Percentiles rank a stretch among this genome's conserved stretches.
phyloP scores from a whole-genome alignment of 1,140 invertebrate genomes.

The Cyrtorhinus lividipennis region DNA sequence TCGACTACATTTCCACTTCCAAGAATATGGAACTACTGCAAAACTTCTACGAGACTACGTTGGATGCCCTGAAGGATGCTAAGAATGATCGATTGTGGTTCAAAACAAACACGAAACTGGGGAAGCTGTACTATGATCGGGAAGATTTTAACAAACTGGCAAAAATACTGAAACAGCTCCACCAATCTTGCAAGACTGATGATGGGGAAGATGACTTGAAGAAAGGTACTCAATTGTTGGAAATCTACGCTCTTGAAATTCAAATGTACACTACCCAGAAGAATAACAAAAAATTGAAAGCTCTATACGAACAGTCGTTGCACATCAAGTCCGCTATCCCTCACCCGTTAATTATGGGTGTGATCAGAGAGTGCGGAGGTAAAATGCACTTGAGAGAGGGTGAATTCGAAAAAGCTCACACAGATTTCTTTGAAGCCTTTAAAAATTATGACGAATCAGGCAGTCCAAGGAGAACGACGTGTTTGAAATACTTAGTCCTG shows the following conservation, averaged over 20 bases:
- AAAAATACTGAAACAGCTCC: slow-evolving; percentile 93
- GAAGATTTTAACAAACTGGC: slow-evolving; percentile 88
- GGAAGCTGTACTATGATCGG: slow-evolving; percentile 95
- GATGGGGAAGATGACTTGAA: slow-evolving; percentile 99
- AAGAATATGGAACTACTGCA: slow-evolving; percentile 99
- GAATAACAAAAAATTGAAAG: slow-evolving; percentile 98
- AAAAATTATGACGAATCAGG: slow-evolving; percentile 99
- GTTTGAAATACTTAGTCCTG: slow-evolving; percentile 94
- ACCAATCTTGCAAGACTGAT: slow-evolving; percentile 96
- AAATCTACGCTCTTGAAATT: slow-evolving; percentile 98
- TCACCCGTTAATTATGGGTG: slow-evolving; percentile 98
- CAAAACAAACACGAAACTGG: slow-evolving; percentile 98
- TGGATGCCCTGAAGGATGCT: slow-evolving; percentile 95
- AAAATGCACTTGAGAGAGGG: slow-evolving; percentile 99
- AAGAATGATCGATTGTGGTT: slow-evolving; percentile 99
- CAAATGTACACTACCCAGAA: slow-evolving; percentile 99
- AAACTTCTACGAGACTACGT: slow-evolving; percentile 98
- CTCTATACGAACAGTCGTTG: slow-evolving; percentile 93
- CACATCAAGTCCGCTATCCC: slow-evolving; percentile 99
- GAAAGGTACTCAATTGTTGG: slow-evolving; percentile 94
- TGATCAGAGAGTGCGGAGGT: slow-evolving; percentile 98
- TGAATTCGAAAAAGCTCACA: slow-evolving; percentile 97
- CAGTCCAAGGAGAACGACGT: slow-evolving; percentile 91
- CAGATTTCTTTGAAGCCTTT: slow-evolving; percentile 99
- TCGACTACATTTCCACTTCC: slow-evolving; percentile 98